These are phyloP conservation scores for Halcyon chelicuti DNA, from an alignment of 2,797 vertebrate genomes.

Conservation along the genomic window DNA sequence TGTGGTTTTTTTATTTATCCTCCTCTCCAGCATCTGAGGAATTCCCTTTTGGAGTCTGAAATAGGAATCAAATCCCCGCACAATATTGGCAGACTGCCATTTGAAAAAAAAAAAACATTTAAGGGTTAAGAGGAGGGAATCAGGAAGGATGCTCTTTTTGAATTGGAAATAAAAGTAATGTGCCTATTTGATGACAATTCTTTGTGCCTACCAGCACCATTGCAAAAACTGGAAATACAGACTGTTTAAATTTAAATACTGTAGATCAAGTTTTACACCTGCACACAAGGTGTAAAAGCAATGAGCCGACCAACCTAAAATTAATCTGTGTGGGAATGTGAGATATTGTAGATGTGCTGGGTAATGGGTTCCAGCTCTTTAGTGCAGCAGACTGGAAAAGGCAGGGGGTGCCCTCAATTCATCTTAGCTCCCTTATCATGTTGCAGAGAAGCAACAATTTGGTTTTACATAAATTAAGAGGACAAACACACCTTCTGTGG, in stretches of 20 bases:
- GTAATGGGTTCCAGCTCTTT: constrained; percentile 40
- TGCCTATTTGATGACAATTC: constrained; percentile 21
- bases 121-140: constrained; percentile 14
- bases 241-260: constrained; percentile 42
- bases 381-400: constrained; percentile 60
- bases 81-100: not conserved
- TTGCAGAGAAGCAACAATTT: not conserved
- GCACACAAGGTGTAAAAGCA: constrained; percentile 60
- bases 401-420: constrained; percentile 24
- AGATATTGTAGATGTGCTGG: constrained; percentile 46
- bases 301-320: constrained; percentile 51
- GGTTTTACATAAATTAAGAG: constrained; percentile 25
- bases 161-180: constrained; percentile 8
- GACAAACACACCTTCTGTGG: not conserved
- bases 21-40: not conserved
- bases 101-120: not conserved
- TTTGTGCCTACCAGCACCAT: not conserved
- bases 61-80: constrained; percentile 23
- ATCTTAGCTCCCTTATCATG: not conserved
- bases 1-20: constrained; percentile 19
- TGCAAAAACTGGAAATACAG: not conserved
- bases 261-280: constrained; percentile 54
- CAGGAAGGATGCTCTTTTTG: not conserved
- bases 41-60: constrained; percentile 19
- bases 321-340: constrained; percentile 63